A percentile compares a stretch with the other conserved stretches of the same genome.
Evolutionary conservation across 2,888 invertebrate species (phyloP).

Genomic region (Allacma fusca): DNA sequence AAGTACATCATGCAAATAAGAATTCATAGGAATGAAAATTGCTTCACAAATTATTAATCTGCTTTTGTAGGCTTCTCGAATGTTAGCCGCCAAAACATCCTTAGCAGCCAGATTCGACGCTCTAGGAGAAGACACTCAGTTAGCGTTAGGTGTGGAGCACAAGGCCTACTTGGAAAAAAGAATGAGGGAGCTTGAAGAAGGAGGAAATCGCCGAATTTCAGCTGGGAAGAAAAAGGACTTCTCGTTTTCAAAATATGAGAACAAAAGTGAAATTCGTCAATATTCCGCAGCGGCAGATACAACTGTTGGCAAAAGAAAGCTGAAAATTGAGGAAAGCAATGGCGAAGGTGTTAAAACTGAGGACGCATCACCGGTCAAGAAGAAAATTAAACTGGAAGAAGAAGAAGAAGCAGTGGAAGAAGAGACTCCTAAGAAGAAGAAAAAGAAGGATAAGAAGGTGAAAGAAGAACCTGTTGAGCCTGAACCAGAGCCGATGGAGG

Average conservation of each 20-base stretch:
- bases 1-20: not conserved
- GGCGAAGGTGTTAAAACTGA: constrained; percentile 18
- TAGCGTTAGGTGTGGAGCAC: constrained; percentile 87
- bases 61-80: constrained; percentile 74
- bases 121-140: constrained; percentile 85
- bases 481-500: constrained; percentile 16
- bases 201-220: constrained; percentile 69
- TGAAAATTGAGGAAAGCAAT: constrained; percentile 60
- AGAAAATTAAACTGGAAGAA: constrained; percentile 1
- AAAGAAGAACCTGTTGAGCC: not conserved
- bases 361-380: not conserved
- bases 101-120: constrained; percentile 94
- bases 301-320: constrained; percentile 74
- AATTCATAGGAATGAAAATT: not conserved
- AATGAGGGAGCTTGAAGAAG: constrained; percentile 78
- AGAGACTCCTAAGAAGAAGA: constrained; percentile 51
- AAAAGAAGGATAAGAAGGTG: constrained; percentile 43
- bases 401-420: constrained; percentile 14
- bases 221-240: constrained; percentile 80
- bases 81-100: constrained; percentile 95
- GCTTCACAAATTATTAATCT: not conserved
- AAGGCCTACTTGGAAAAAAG: constrained; percentile 86
- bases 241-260: constrained; percentile 82
- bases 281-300: constrained; percentile 84
- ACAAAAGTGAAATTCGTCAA: constrained; percentile 80